Evolutionary conservation across 2,113 vertebrate species (phyloP).

Genomic region (Eurystomus gularis): DNA sequence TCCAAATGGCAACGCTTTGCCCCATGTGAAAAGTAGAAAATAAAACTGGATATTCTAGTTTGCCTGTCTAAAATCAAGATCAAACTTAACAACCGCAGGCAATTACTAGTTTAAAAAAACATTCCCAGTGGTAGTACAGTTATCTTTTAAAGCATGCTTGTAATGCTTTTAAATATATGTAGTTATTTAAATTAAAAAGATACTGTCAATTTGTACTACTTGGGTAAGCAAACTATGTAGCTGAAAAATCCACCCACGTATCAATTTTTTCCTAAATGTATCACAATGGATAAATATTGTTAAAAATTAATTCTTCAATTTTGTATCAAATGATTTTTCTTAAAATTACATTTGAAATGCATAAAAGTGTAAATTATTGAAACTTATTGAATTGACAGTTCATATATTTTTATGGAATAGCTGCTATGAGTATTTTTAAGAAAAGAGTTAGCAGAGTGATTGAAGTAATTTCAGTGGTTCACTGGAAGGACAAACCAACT

Average conservation of each 20-base stretch:
- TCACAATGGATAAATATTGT: background rate
- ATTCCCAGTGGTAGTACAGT: background rate
- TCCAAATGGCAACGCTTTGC: background rate
- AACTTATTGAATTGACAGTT: background rate
- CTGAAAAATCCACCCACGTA: background rate
- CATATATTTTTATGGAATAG: background rate
- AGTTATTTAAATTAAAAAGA: background rate
- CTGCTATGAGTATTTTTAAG: background rate
- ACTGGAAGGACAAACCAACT: constrained; percentile 42
- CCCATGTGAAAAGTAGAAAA: background rate
- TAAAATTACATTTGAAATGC: background rate
- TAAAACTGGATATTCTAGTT: background rate
- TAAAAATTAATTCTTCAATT: background rate
- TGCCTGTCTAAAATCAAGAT: background rate
- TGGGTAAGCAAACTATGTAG: background rate
- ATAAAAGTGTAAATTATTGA: background rate
- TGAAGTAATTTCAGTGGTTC: background rate
- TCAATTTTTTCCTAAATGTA: background rate
- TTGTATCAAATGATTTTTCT: background rate
- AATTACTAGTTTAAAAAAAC: background rate
- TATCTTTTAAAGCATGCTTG: background rate
- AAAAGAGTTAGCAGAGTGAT: background rate
- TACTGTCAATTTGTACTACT: background rate
- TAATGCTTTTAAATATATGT: background rate
- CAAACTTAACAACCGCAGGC: background rate